Base-by-base conservation (phyloP, 2,888 invertebrate genomes). In the Boloria euphrosyne region DNA sequence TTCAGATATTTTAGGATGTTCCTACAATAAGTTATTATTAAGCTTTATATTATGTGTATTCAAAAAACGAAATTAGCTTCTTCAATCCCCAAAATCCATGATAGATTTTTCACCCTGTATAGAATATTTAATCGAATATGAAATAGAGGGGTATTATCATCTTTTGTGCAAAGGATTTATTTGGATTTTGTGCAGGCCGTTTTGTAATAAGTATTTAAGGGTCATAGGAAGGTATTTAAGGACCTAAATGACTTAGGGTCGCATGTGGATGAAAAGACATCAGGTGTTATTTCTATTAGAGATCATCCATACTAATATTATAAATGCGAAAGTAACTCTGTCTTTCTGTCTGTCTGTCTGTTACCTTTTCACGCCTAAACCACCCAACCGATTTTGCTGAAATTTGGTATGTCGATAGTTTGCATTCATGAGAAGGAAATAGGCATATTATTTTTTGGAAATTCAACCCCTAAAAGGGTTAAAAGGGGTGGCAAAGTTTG, bases 81-180 rank as follows among this genome's bases (percentile, higher is more conserved):
- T 71, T 74, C 71, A 76, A 78, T 78, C 81, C 81, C 81, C 77
- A 79, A 82, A 87, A 85, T 82, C 84, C 83, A 78, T 77, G 91
- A 94, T 93, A 93, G 92, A 93, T 94, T 93, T 93, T 94, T 87
- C 80, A 81, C 86, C 87, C 87, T 83, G 81, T 77, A 86, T 88
- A 88, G 87, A 91, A 90, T 93, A 94, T 94, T 94, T 94, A 94
- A 94, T 95, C 94, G 94, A 95, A 95, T 94, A 94, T 94, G 93
- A 93, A 94, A 94, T 93, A 90, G 83, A 78, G 77, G 79, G 87
- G 92, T 81, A 89, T 92, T 92, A 91, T 79, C 86, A 80, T 91
- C 87, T 87, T 92, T 92, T 92, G 90, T 91, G 78, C 76, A 74
- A 73, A 75, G 89, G 90, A 86, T 90, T 90, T 88, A 80, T 77